Percentiles rank a stretch among this genome's conserved stretches.
Evolutionary conservation across 1,140 invertebrate genomes (phyloP).

Genomic region (Diorhabda sublineata): DNA sequence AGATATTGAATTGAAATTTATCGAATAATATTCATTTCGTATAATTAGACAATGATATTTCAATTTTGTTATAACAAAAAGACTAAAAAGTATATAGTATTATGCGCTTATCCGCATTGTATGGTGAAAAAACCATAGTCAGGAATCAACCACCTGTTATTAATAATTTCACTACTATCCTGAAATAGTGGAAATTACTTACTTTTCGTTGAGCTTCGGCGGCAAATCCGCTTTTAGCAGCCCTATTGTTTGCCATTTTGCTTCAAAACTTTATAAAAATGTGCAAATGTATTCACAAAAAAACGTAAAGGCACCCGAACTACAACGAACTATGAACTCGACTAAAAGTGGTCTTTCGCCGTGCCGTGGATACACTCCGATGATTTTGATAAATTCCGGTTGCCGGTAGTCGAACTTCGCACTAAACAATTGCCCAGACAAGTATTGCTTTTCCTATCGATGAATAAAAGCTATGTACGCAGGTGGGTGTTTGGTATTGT

Average conservation of each 20-base stretch:
- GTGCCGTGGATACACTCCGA: neutral
- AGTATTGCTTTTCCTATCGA: too few relatives aligned
- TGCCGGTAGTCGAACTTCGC: too few relatives aligned
- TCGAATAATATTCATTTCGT: too few relatives aligned
- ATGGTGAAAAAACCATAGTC: neutral
- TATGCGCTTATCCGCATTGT: neutral
- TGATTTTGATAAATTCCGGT: too few relatives aligned
- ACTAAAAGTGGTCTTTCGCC: neutral
- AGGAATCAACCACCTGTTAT: slow-evolving; percentile 17
- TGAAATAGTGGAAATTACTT: slow-evolving; percentile 15
- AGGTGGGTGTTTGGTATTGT: too few relatives aligned
- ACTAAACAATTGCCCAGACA: too few relatives aligned
- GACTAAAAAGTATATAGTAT: too few relatives aligned
- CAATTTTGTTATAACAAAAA: too few relatives aligned
- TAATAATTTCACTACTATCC: neutral
- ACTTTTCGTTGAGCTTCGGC: slow-evolving; percentile 91
- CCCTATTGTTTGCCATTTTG: slow-evolving; percentile 79
- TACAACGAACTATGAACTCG: slow-evolving; percentile 14
- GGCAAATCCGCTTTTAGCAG: slow-evolving; percentile 89
- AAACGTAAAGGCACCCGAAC: slow-evolving; percentile 10
- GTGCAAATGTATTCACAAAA: slow-evolving; percentile 16
- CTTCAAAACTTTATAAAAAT: slow-evolving; percentile 5
- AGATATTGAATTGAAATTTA: too few relatives aligned
- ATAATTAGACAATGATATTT: too few relatives aligned
- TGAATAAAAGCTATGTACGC: too few relatives aligned